Evolutionary conservation across 1,140 invertebrate species (phyloP).

Genomic region (Tribolium madens): DNA sequence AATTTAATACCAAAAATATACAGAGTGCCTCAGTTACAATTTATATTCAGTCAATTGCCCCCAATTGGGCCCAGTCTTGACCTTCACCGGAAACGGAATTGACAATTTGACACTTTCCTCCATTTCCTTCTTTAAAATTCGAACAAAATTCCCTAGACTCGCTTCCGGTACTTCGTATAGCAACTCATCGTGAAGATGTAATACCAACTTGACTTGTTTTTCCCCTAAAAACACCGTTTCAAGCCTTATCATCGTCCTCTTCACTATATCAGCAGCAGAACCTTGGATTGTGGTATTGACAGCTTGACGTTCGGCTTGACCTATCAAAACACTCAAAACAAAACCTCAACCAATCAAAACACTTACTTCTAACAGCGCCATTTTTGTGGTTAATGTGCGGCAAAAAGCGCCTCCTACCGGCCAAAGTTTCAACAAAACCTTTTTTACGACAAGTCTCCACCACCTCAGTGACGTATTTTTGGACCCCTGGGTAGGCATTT

Average conservation of each 20-base stretch:
- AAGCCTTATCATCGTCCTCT: constrained; percentile 88
- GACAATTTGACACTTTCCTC: constrained; percentile 79
- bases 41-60: constrained; percentile 69
- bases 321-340: constrained; percentile 65
- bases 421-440: constrained; percentile 88
- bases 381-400: constrained; percentile 80
- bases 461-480: constrained; percentile 75
- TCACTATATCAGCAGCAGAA: constrained; percentile 94
- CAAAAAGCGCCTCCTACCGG: constrained; percentile 82
- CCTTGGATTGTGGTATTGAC: constrained; percentile 96
- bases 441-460: constrained; percentile 77
- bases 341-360: constrained; percentile 10
- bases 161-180: constrained; percentile 87
- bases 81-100: constrained; percentile 88
- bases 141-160: constrained; percentile 73
- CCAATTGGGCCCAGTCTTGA: constrained; percentile 87
- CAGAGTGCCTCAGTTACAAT: constrained; percentile 27
- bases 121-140: constrained; percentile 83
- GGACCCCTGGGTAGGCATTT: constrained; percentile 81
- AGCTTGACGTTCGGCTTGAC: constrained; percentile 93
- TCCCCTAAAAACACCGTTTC: constrained; percentile 69
- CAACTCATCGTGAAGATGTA: constrained; percentile 97
- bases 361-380: constrained; percentile 71
- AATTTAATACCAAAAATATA: no score
- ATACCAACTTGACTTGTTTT: constrained; percentile 73